Percentiles rank a stretch among this genome's conserved stretches.
Evolutionary conservation across 2,888 invertebrate species (phyloP).

Genomic region (Megalurothrips usitatus): DNA sequence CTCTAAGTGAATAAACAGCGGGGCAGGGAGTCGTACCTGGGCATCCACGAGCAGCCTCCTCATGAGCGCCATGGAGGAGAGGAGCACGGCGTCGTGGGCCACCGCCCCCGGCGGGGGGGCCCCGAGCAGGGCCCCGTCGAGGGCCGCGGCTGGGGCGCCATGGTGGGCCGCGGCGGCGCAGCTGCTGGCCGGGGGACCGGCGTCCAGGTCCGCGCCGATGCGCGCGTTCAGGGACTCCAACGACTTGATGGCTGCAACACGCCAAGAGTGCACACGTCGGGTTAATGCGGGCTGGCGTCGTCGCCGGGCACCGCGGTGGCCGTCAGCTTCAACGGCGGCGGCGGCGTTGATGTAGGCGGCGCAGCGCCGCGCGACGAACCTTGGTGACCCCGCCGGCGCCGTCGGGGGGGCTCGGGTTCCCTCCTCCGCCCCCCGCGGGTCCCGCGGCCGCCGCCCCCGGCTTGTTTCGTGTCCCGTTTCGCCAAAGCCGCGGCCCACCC

Average conservation of each 20-base stretch:
- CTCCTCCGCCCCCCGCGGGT: background rate
- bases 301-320: too few species aligned
- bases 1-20: background rate
- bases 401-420: background rate
- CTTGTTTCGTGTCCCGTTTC: background rate
- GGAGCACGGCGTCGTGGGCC: constrained; percentile 46
- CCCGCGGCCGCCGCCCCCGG: background rate
- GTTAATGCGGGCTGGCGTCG: background rate
- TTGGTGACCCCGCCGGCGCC: background rate
- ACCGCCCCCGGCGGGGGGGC: background rate
- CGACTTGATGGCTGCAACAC: constrained; percentile 33
- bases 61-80: constrained; percentile 81
- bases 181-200: background rate
- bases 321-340: background rate
- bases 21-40: constrained; percentile 56
- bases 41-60: constrained; percentile 80
- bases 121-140: background rate
- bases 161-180: background rate
- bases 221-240: constrained; percentile 29
- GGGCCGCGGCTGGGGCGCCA: constrained; percentile 5
- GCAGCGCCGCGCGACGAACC: background rate
- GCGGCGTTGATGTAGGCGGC: background rate
- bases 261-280: background rate
- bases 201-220: constrained; percentile 20
- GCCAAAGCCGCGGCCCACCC: background rate